These are phyloP conservation scores for Clostera curtula DNA, from an alignment of 2,888 invertebrate genomes.

Conservation along the genomic window DNA sequence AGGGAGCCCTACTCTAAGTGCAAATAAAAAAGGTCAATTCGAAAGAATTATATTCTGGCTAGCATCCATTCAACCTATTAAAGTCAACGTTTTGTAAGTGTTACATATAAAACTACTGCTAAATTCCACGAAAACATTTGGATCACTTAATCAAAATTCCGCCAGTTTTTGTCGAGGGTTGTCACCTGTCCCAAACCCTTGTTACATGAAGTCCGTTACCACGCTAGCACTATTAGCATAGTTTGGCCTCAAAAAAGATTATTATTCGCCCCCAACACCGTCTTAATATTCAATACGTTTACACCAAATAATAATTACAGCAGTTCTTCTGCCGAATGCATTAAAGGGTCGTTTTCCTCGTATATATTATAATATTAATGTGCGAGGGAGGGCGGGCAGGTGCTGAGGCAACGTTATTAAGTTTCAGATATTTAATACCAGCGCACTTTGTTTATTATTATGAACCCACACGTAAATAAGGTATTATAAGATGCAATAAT, in stretches of 20 bases:
- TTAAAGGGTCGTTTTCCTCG: conserved; percentile 53
- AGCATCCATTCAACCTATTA: too few species aligned
- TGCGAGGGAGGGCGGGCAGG: conserved; percentile 49
- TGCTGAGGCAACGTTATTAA: conserved; percentile 52
- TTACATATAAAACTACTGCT: too few species aligned
- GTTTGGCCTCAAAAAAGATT: conserved; percentile 54
- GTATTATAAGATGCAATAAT: conserved; percentile 35
- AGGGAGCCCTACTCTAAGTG: too few species aligned
- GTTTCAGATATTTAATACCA: conserved; percentile 53
- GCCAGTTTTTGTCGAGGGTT: conserved; percentile 37
- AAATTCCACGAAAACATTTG: conserved; percentile 23
- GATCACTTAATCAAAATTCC: conserved; percentile 46
- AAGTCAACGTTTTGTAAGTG: too few species aligned
- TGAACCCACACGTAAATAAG: conserved; percentile 40
- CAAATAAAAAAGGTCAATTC: too few species aligned
- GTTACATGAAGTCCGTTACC: conserved; percentile 37
- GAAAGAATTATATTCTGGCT: too few species aligned
- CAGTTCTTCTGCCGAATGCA: conserved; percentile 55
- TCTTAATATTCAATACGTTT: conserved; percentile 68
- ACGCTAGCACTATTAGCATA: conserved; percentile 52
- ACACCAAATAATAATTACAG: conserved; percentile 69
- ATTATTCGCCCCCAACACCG: conserved; percentile 48
- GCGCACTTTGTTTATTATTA: conserved; percentile 47
- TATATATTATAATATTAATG: conserved; percentile 64
- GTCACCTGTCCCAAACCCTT: conserved; percentile 52